Conservation (phyloP, 1,140 invertebrate genomes). For the Sycophaga agraensis region DNA sequence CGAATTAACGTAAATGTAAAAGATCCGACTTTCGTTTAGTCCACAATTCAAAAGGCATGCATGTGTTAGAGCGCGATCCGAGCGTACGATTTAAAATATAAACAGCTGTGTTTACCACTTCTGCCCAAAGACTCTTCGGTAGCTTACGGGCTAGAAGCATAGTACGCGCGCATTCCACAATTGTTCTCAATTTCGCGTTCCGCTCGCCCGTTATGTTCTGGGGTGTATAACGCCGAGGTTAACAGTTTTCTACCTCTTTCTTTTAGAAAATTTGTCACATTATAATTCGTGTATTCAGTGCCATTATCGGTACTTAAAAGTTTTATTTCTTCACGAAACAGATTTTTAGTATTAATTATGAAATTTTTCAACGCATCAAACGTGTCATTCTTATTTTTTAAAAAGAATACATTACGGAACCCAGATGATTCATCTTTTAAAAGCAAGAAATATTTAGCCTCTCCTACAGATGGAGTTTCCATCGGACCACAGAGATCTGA, state of each 20-base stretch:
- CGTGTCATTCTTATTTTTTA: constrained; percentile 39
- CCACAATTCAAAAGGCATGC: constrained; percentile 52
- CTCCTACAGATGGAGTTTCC: constrained; percentile 34
- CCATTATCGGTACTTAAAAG: constrained; percentile 34
- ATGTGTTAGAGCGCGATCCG: constrained; percentile 31
- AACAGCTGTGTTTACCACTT: not conserved
- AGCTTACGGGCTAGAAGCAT: constrained; percentile 16
- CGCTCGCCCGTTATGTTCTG: constrained; percentile 48
- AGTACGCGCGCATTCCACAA: constrained; percentile 22
- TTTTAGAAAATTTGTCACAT: constrained; percentile 21
- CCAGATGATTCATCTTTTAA: constrained; percentile 41
- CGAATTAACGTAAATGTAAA: constrained; percentile 49
- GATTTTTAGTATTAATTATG: constrained; percentile 27
- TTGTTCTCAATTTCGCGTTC: constrained; percentile 45
- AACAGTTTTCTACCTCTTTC: constrained; percentile 25
- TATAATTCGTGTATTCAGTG: constrained; percentile 28
- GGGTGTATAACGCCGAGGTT: constrained; percentile 43
- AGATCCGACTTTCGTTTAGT: constrained; percentile 53
- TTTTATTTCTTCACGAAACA: constrained; percentile 28
- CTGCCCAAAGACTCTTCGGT: constrained; percentile 16
- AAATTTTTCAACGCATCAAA: constrained; percentile 31
- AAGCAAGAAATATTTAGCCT: constrained; percentile 38
- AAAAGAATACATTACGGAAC: constrained; percentile 37
- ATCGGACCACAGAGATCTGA: constrained; percentile 45
- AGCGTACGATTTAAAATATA: constrained; percentile 7